Base-by-base conservation (phyloP, 2,888 invertebrate genomes). In the Conchocele bisecta region DNA sequence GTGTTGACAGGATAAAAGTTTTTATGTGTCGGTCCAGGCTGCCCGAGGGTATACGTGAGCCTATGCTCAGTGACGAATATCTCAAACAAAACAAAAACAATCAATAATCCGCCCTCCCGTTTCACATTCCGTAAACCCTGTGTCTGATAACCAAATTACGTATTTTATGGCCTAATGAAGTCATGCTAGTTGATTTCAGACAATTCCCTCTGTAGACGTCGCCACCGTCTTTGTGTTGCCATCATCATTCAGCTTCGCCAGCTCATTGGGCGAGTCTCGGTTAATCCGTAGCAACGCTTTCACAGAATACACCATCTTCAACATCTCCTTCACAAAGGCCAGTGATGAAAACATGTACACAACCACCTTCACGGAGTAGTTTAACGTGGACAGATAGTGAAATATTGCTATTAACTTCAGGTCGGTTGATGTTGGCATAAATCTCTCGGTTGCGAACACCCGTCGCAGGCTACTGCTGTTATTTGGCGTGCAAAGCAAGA, bases 401-500 rank as follows among this genome's bases (percentile, higher is more conserved):
- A 70, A 77, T n/a, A 77, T 24, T 11, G 28, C 37, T 33, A 53
- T 63, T 3, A 75, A 17, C 15, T 51, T 35, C 3, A 66, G 11
- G 20, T 50, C 54, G 2, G 58, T 57, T 15, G 51, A 58, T 17
- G 70, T 57, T 20, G 51, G 41, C n/a, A 6, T 20, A 26, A 37
- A 29, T 15, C 15, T 17, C 9, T 15, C 29, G 22, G 20, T 29
- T n/a, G 26, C n/a, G 22, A 75, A 60, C 17, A 74, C 63, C 26
- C 65, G 60, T 2, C 58, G 63, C 11, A 78, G 24, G 24, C 73
- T 69, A 35, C 51, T 64, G 17, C 56, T 64, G 31, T 64, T 74
- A 39, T 76, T 72, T 22, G 75, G 76, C 20, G 65, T 53, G 35
- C 81, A 72, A 15, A 81, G 65, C 7, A 75, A 20, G 11, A 83